Evolutionary conservation across 2,113 vertebrate genomes (phyloP), one percentile per base, ranked within the genome.

Genomic region (Alectura lathami): DNA sequence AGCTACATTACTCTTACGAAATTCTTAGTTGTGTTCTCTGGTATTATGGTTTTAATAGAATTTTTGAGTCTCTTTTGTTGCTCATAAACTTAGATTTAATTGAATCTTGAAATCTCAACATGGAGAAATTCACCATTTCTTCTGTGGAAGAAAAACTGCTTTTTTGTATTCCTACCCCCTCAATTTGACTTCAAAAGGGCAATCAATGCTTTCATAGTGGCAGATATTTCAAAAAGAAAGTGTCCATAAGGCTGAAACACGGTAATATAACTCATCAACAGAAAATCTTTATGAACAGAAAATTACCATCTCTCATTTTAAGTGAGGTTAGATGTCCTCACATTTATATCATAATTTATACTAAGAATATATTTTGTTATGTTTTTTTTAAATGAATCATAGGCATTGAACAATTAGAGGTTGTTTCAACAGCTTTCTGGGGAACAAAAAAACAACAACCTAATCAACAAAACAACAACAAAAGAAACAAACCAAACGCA

Each of bases 31-130:
- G 79, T 88, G 80, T 57, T 7, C 83, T 54, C 72, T 48, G 42
- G 26, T 95, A 82, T 84, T 93, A 68, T 11, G 18, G 7, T 88
- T 96, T 93, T 94, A 96, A 97, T 96, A 96, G 91, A 95, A 86
- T 92, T 93, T 96, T 93, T 89, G 34, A 84, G 57, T 79, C 43
- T 94, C 77, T 91, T 96, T 96, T 97, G 80, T 95, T 94, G 64
- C 83, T 97, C 27, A 5, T 93, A 83, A 97, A 94, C 68, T 95
- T 95, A 82, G 54, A 78, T 94, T 83, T 92, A 95, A 96, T 96
- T 95, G 64, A 50, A 96, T 97, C 76, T 86, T 73, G 74, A 96
- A 95, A 94, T 93, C 45, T 94, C 67, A 87, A 5, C 76, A 22
- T 43, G 80, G 80, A 92, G 96, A 92, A 93, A 70, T 30, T 86